Base-by-base conservation (phyloP, 2,888 invertebrate genomes). In the Liodrosophila aerea region DNA sequence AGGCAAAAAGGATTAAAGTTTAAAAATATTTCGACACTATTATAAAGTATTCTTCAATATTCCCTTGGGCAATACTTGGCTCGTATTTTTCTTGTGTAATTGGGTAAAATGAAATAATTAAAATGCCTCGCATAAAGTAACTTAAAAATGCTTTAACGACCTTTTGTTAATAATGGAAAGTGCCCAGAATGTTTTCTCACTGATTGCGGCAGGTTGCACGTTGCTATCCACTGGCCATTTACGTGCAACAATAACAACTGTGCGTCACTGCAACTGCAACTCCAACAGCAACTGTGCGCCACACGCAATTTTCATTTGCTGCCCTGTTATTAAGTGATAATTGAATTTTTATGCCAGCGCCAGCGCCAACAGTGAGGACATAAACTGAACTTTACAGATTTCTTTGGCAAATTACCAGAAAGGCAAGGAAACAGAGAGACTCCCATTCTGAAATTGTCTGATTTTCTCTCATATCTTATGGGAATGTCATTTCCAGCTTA, bases 141-240 rank as follows among this genome's bases (percentile, higher is more conserved):
- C 67, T 84, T 81, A 56, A 84, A 84, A 84, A 73, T 84, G 67
- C 72, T 72, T 74, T 81, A 81, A 80, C 84, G 82, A 77, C 75
- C 75, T 70, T 73, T 77, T 84, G 84, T 84, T 80, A 80, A 80
- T 80, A 80, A 81, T 60, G 82, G 64, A 77, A 77, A 80, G 78
- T 80, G 78, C 75, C 2, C 22, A 22, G 67, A 78, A 80, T 73
- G 76, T 76, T 64, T 57, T 47, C 30, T 39, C 52, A 50, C 47
- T 51, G 54, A 60, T 68, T 68, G 68, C 54, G 16, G 65, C 57
- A 22, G 22, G 34, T 37, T 36, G 36, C 47, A 31, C 39, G 31
- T 12, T 16, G 37, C 16, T 53, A 49, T 53, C 53, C 60, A 50
- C 27, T 36, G 47, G 51, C 27, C 65, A 70, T 64, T 51, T 49